A percentile compares a stretch with the other conserved stretches of the same genome.
Conservation (phyloP, 2,797 vertebrate species). For the Hemibagrus guttatus region DNA sequence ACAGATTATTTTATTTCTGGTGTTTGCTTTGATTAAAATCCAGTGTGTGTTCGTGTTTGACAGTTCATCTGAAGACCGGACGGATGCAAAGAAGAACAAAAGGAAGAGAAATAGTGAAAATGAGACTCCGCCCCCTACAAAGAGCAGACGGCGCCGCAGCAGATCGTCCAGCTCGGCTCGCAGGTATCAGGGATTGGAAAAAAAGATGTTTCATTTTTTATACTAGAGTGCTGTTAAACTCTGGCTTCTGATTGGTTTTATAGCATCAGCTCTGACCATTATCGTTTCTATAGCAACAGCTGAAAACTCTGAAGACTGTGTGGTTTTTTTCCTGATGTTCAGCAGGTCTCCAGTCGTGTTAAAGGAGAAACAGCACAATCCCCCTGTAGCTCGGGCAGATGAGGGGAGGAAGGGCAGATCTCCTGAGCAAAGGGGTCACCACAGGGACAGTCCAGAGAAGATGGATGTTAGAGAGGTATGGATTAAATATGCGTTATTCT, state of each 20-base stretch:
- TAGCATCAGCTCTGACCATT: background rate
- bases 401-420: constrained; percentile 66
- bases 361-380: constrained; percentile 63
- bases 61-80: constrained; percentile 81
- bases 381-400: constrained; percentile 54
- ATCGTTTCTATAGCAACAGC: background rate
- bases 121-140: constrained; percentile 62
- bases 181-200: constrained; percentile 60
- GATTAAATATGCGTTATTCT: background rate
- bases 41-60: constrained; percentile 31
- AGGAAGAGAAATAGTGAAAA: constrained; percentile 74
- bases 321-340: constrained; percentile 9
- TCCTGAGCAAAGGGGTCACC: constrained; percentile 63
- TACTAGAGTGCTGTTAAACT: background rate
- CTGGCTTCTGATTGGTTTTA: background rate
- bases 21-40: background rate
- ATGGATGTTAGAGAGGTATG: constrained; percentile 64
- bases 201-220: background rate
- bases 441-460: constrained; percentile 63
- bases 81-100: constrained; percentile 75
- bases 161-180: constrained; percentile 67
- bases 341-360: constrained; percentile 65
- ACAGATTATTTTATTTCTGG: background rate
- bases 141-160: constrained; percentile 58
- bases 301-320: background rate